These are phyloP conservation scores for Actinostola sp. DNA, from an alignment of 92 coral and sea anemone genomes.

Conservation along the genomic window DNA sequence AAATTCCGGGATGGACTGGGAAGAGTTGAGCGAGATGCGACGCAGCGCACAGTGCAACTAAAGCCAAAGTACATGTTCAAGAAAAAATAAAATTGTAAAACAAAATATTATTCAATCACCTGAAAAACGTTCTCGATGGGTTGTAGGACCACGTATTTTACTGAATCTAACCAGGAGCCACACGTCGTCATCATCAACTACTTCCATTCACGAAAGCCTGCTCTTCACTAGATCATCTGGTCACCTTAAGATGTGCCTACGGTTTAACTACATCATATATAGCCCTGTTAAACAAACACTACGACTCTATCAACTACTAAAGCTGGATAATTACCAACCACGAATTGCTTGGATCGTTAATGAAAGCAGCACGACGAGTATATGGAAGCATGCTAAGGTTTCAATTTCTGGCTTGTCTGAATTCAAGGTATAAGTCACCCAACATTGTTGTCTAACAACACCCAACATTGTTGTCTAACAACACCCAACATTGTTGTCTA, in stretches of 20 bases:
- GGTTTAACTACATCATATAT: conserved; percentile 60
- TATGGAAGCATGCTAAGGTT: conserved; percentile 65
- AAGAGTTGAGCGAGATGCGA: too few relatives aligned
- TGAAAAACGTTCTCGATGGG: neutral
- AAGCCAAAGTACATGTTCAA: too few relatives aligned
- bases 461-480: neutral
- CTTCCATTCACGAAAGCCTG: conserved; percentile 49
- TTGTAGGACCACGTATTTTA: conserved; percentile 20
- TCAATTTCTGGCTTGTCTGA: conserved; percentile 56
- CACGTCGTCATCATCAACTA: neutral
- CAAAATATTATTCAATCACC: neutral
- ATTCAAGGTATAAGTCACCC: conserved; percentile 37
- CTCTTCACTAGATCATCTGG: conserved; percentile 45
- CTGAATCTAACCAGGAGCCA: neutral
- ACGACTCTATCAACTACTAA: conserved; percentile 53
- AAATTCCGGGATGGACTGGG: too few relatives aligned
- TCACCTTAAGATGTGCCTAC: conserved; percentile 52
- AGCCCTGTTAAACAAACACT: conserved; percentile 56
- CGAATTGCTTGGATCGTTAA: conserved; percentile 62
- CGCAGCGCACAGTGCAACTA: too few relatives aligned
- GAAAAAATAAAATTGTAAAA: too few relatives aligned
- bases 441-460: neutral
- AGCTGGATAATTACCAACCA: conserved; percentile 28
- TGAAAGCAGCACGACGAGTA: conserved; percentile 28
- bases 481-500: neutral